Evolutionary conservation across 2,797 vertebrate species (phyloP).

Genomic region (Hydrolagus colliei): DNA sequence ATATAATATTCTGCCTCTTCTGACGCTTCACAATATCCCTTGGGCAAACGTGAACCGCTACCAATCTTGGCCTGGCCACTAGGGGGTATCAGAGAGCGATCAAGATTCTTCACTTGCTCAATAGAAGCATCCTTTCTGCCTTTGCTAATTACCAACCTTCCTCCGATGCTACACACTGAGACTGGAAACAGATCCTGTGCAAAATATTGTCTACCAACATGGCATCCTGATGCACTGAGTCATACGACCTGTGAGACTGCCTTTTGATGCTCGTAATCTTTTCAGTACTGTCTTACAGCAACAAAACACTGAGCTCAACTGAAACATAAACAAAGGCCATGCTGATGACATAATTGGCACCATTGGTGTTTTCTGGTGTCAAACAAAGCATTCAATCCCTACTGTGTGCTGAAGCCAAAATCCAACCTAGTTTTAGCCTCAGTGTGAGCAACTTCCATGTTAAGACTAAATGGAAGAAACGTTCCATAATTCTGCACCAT

Average conservation of each 20-base stretch:
- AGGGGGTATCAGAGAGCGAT: not conserved
- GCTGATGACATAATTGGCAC: too few species aligned
- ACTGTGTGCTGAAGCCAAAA: too few species aligned
- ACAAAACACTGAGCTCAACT: not conserved
- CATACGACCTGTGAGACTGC: not conserved
- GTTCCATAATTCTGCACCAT: too few species aligned
- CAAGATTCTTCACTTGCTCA: not conserved
- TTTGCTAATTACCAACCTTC: too few species aligned
- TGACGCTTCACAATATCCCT: not conserved
- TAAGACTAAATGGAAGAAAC: too few species aligned
- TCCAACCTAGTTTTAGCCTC: too few species aligned
- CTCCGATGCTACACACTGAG: not conserved
- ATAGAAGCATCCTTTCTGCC: not conserved
- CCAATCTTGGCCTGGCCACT: not conserved
- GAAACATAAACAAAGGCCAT: too few species aligned
- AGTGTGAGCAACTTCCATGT: too few species aligned
- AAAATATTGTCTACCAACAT: not conserved
- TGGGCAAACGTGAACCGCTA: not conserved
- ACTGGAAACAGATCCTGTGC: not conserved
- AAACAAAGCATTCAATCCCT: too few species aligned
- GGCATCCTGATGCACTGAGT: not conserved
- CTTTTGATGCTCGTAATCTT: not conserved
- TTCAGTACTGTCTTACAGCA: not conserved
- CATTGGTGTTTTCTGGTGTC: too few species aligned
- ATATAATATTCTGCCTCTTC: not conserved